A percentile compares a stretch with the other conserved stretches of the same genome.
phyloP scores from a whole-genome alignment of 2,888 invertebrate species.

The Drosophila mettleri region DNA sequence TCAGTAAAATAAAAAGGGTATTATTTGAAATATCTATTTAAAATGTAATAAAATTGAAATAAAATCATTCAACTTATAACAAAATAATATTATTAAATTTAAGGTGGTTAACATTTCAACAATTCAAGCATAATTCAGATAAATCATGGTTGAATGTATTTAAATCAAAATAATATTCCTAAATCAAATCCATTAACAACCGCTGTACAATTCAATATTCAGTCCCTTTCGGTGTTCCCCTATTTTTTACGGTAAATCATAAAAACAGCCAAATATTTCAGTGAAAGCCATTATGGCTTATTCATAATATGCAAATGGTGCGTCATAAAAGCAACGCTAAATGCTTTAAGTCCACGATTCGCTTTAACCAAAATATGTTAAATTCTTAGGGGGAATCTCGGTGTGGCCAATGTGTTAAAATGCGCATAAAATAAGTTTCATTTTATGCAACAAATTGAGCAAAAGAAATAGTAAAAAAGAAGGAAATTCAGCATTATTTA shows the following conservation, averaged over 20 bases:
- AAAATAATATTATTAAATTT: not conserved
- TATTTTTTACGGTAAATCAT: conserved; percentile 23
- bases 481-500: conserved; percentile 22
- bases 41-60: not conserved
- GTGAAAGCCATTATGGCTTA: conserved; percentile 51
- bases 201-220: conserved; percentile 1
- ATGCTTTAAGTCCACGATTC: conserved; percentile 25
- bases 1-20: too few relatives aligned
- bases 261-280: conserved; percentile 37
- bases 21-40: too few relatives aligned
- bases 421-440: conserved; percentile 11
- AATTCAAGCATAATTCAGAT: not conserved
- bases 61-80: not conserved
- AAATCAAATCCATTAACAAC: conserved; percentile 24
- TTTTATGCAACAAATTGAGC: conserved; percentile 8
- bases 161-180: conserved; percentile 1
- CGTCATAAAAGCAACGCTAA: conserved; percentile 33
- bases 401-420: conserved; percentile 15
- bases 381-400: conserved; percentile 21
- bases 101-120: not conserved
- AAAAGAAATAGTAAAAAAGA: conserved; percentile 1
- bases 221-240: not conserved
- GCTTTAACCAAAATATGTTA: conserved; percentile 17
- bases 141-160: not conserved
- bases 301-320: conserved; percentile 69